Percentiles rank a stretch among this genome's conserved stretches.
Evolutionary conservation across 2,888 invertebrate species (phyloP).

Genomic region (Lasius fuliginosus): DNA sequence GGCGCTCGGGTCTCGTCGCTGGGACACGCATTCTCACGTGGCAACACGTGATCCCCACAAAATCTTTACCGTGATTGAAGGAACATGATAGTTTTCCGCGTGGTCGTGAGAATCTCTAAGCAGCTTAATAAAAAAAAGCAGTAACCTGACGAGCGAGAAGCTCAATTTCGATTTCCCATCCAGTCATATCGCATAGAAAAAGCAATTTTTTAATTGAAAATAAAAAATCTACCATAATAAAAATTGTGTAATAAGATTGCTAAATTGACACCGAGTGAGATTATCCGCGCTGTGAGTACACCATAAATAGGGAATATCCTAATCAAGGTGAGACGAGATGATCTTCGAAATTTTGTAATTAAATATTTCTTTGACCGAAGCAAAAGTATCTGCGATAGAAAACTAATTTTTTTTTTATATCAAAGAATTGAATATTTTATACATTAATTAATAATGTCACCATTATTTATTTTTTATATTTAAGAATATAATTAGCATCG

Average conservation of each 20-base stretch:
- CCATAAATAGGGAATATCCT: too few relatives aligned
- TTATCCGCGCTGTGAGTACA: not conserved
- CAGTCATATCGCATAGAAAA: not conserved
- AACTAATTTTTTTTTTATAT: too few relatives aligned
- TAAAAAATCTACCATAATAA: not conserved
- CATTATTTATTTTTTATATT: not conserved
- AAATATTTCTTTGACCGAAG: too few relatives aligned
- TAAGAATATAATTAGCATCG: not conserved
- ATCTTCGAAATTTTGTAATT: too few relatives aligned
- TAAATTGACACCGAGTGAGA: not conserved
- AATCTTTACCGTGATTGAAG: slow-evolving; percentile 78
- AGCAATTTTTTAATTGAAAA: not conserved
- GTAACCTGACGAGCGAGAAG: not conserved
- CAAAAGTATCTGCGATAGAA: too few relatives aligned
- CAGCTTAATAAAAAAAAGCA: not conserved
- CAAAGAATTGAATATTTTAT: not conserved
- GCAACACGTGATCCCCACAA: slow-evolving; percentile 79
- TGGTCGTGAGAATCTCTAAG: not conserved
- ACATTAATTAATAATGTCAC: not conserved
- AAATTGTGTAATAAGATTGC: not conserved
- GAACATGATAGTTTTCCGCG: slow-evolving; percentile 50
- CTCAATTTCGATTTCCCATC: not conserved
- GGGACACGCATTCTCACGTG: slow-evolving; percentile 80
- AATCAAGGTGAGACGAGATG: too few relatives aligned
- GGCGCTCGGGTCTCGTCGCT: slow-evolving; percentile 67